Evolutionary conservation across 2,888 invertebrate genomes (phyloP), one percentile per base, ranked within the genome.

Genomic region (Acrobeloides nanus): DNA sequence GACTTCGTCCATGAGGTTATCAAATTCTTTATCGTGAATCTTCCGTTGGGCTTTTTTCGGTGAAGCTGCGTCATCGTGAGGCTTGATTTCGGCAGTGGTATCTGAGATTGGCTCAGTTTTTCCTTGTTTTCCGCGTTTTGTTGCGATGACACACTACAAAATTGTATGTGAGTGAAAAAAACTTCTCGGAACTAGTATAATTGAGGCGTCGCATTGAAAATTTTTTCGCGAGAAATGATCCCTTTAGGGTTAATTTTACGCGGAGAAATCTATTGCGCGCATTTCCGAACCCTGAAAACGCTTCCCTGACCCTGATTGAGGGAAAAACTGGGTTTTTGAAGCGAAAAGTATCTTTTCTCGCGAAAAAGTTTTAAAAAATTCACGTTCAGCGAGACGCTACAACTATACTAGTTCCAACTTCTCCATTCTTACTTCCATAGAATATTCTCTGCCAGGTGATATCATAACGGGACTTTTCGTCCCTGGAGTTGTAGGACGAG

Each of bases 391-490:
- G n/a, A n/a, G n/a, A n/a, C n/a, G n/a, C n/a, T n/a, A n/a, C n/a
- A n/a, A n/a, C n/a, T n/a, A n/a, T n/a, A n/a, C n/a, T n/a, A n/a
- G n/a, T n/a, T n/a, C n/a, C n/a, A n/a, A n/a, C n/a, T 29, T 37
- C 12, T 23, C 46, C 20, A 51, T 55, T 3, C 25, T 20, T 29
- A 70, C 69, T 51, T 67, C 64, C 70, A 72, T 73, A 10, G 61
- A 57, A 46, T 69, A 65, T 41, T 72, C 72, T 38, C 53, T 59
- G 17, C 57, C 52, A 7, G 72, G 72, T 24, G 64, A 63, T 6
- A 63, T 38, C n/a, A 62, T 44, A 5, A 68, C 61, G 1, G 69
- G 66, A 34, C 61, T 59, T 50, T 71, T 71, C 6, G 62, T 64
- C 34, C 69, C 69, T 1, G 66, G 62, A 4, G 57, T 50, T 0